These are phyloP conservation scores for Melanotaenia nigrans DNA, from an alignment of 2,797 vertebrate species.

Conservation along the genomic window DNA sequence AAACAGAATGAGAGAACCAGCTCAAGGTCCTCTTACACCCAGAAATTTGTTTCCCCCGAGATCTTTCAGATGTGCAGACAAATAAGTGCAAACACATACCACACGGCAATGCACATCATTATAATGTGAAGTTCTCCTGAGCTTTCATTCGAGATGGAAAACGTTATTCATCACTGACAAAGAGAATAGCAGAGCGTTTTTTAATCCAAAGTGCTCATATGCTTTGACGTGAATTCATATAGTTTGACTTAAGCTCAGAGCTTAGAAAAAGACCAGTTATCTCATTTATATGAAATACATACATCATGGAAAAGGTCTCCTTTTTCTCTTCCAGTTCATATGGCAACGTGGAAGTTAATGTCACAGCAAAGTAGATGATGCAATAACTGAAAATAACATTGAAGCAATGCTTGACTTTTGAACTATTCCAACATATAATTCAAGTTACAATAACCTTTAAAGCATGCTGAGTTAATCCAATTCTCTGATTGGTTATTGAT, in stretches of 20 bases:
- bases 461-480: conserved; percentile 17
- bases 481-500: conserved; percentile 34
- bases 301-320: conserved; percentile 38
- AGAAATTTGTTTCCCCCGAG: conserved; percentile 38
- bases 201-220: conserved; percentile 38
- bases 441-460: conserved; percentile 28
- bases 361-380: conserved; percentile 57
- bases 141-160: conserved; percentile 50
- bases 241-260: conserved; percentile 47
- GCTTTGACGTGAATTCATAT: conserved; percentile 46
- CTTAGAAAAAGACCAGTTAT: conserved; percentile 41
- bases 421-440: conserved; percentile 27
- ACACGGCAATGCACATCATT: conserved; percentile 23
- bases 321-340: conserved; percentile 27
- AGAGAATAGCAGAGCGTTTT: conserved; percentile 49
- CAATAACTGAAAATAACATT: conserved; percentile 21
- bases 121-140: conserved; percentile 34
- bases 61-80: conserved; percentile 23
- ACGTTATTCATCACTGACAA: conserved; percentile 64
- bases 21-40: conserved; percentile 54
- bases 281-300: conserved; percentile 47
- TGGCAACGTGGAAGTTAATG: conserved; percentile 39
- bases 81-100: conserved; percentile 28
- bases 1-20: conserved; percentile 54
- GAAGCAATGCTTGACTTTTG: conserved; percentile 34